Conservation (phyloP, 2,888 invertebrate species). For the Oeneis ivallda region DNA sequence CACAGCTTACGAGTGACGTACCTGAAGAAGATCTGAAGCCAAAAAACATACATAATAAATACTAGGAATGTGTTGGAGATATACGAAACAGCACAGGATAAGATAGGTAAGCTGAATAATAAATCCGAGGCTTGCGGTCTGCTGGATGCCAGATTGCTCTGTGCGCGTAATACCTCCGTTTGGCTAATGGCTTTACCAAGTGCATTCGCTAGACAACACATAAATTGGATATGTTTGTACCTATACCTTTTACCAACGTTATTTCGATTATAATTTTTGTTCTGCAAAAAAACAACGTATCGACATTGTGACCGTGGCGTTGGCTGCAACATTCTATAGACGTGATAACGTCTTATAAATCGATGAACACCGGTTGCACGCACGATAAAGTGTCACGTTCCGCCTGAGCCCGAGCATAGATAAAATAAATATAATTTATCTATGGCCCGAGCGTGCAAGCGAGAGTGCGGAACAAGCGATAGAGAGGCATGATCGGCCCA, state of each 20-base stretch:
- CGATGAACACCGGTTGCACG: no score
- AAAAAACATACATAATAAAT: slow-evolving; percentile 5
- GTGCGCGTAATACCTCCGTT: slow-evolving; percentile 22
- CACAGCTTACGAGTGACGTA: not conserved
- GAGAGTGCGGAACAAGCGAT: no score
- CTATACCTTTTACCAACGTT: not conserved
- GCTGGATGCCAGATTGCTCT: slow-evolving; percentile 26
- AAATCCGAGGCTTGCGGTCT: slow-evolving; percentile 25
- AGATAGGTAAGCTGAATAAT: slow-evolving; percentile 27
- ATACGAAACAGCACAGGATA: slow-evolving; percentile 15
- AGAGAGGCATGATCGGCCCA: no score
- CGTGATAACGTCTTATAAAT: no score
- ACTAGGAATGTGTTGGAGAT: not conserved
- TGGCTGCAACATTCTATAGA: no score
- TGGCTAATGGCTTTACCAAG: slow-evolving; percentile 24
- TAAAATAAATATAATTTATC: no score
- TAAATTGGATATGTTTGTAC: slow-evolving; percentile 17
- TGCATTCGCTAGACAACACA: slow-evolving; percentile 20
- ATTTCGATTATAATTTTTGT: no score
- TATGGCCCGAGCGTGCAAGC: no score
- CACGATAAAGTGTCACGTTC: no score
- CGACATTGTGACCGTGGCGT: no score
- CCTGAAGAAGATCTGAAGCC: not conserved
- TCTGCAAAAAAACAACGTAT: no score
- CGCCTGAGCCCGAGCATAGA: no score